A percentile compares a stretch with the other conserved stretches of the same genome.
Conservation (phyloP, 2,888 invertebrate species). For the Acleris holmiana region DNA sequence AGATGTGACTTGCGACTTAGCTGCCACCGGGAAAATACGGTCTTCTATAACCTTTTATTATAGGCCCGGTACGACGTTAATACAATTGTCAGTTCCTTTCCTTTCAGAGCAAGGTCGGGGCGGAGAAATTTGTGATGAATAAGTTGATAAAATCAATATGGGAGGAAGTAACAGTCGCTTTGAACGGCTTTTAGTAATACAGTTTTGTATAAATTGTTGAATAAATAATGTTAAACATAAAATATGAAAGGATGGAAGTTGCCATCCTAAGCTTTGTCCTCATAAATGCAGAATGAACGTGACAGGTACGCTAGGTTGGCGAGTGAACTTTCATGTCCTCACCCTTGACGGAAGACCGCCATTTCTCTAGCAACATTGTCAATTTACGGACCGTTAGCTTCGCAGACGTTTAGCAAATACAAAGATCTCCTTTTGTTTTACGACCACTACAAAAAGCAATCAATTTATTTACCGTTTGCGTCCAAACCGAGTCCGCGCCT, state of each 20-base stretch:
- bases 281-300: constrained; percentile 22
- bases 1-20: constrained; percentile 52
- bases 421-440: constrained; percentile 44
- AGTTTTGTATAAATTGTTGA: constrained; percentile 2
- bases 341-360: constrained; percentile 1
- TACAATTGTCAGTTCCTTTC: constrained; percentile 40
- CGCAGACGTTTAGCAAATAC: constrained; percentile 38
- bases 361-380: constrained; percentile 3
- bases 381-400: constrained; percentile 18
- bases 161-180: constrained; percentile 6
- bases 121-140: constrained; percentile 18
- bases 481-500: constrained; percentile 40
- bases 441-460: constrained; percentile 55
- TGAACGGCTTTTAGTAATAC: neutral
- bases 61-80: constrained; percentile 42
- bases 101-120: constrained; percentile 22
- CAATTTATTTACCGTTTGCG: constrained; percentile 55
- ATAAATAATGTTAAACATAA: neutral
- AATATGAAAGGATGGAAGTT: neutral
- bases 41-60: constrained; percentile 40
- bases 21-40: constrained; percentile 31
- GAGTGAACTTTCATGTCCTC: constrained; percentile 24
- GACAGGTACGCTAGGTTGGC: constrained; percentile 14
- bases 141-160: constrained; percentile 27
- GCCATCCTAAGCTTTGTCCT: constrained; percentile 7